Conservation (phyloP, 1,140 invertebrate genomes). For the Achroia grisella region DNA sequence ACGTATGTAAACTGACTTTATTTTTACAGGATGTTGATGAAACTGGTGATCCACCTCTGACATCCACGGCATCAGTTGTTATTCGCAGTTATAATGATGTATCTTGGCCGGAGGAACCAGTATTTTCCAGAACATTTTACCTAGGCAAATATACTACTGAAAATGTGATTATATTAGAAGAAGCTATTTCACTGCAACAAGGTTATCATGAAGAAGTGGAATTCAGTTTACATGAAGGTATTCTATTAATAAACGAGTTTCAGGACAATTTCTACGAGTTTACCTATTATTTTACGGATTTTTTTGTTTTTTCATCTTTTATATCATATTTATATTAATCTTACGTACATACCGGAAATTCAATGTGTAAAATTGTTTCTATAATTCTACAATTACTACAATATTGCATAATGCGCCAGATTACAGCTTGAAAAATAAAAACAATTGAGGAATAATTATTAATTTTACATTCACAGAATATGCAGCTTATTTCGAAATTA, state of each 20-base stretch:
- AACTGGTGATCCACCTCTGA: conserved; percentile 34
- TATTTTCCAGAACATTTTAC: conserved; percentile 45
- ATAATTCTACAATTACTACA: no score
- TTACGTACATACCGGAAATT: no score
- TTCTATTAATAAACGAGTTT: no score
- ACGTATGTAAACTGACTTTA: not conserved
- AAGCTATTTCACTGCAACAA: conserved; percentile 34
- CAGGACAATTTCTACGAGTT: no score
- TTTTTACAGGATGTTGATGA: conserved; percentile 45
- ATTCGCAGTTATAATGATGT: conserved; percentile 37
- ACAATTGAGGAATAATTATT: not conserved
- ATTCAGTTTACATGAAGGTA: conserved; percentile 41
- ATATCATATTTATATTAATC: no score
- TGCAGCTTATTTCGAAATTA: conserved; percentile 25
- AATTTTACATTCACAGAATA: conserved; percentile 33
- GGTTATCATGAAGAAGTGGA: conserved; percentile 38
- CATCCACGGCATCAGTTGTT: conserved; percentile 24
- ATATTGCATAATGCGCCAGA: no score
- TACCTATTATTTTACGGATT: no score
- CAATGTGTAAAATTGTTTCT: no score
- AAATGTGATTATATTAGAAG: conserved; percentile 22
- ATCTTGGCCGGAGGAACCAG: conserved; percentile 40
- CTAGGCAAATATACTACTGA: conserved; percentile 32
- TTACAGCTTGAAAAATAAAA: no score
- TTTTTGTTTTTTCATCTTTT: no score